Conservation (phyloP, 2,888 invertebrate genomes). For the Vanessa cardui region DNA sequence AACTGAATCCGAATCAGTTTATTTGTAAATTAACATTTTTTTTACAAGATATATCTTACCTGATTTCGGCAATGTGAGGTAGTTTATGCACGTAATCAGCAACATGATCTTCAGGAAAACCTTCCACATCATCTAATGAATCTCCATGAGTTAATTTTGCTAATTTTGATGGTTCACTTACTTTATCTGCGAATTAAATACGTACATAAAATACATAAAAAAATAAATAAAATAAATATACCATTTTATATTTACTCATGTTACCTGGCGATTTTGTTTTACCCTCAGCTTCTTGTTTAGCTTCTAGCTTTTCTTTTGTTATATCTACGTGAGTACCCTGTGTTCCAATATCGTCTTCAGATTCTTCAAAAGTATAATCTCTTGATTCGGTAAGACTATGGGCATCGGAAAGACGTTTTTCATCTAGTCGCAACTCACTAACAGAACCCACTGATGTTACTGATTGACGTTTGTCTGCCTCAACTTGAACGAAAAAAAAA, state of each 20-base stretch:
- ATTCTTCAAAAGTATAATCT: slow-evolving; percentile 81
- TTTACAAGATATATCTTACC: too few species aligned
- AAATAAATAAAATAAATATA: not conserved
- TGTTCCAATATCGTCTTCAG: slow-evolving; percentile 77
- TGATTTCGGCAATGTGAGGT: slow-evolving; percentile 76
- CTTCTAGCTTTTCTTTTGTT: slow-evolving; percentile 61
- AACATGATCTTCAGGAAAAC: slow-evolving; percentile 77
- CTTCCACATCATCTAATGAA: slow-evolving; percentile 80
- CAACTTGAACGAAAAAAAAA: slow-evolving; percentile 43
- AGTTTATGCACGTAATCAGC: slow-evolving; percentile 73
- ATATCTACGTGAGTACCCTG: slow-evolving; percentile 71
- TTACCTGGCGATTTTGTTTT: slow-evolving; percentile 45
- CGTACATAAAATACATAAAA: slow-evolving; percentile 1
- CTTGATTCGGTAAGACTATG: slow-evolving; percentile 77
- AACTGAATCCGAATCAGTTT: too few species aligned
- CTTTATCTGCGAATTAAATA: slow-evolving; percentile 53
- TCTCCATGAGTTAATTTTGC: slow-evolving; percentile 74
- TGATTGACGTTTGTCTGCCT: slow-evolving; percentile 68
- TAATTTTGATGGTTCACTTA: slow-evolving; percentile 56
- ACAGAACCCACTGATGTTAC: slow-evolving; percentile 74
- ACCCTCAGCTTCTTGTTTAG: slow-evolving; percentile 57
- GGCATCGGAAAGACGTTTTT: slow-evolving; percentile 77
- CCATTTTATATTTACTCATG: not conserved
- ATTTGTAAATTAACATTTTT: too few species aligned
- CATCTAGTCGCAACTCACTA: slow-evolving; percentile 72